Evolutionary conservation across 2,113 vertebrate genomes (phyloP).

Genomic region (Trogon melanurus): DNA sequence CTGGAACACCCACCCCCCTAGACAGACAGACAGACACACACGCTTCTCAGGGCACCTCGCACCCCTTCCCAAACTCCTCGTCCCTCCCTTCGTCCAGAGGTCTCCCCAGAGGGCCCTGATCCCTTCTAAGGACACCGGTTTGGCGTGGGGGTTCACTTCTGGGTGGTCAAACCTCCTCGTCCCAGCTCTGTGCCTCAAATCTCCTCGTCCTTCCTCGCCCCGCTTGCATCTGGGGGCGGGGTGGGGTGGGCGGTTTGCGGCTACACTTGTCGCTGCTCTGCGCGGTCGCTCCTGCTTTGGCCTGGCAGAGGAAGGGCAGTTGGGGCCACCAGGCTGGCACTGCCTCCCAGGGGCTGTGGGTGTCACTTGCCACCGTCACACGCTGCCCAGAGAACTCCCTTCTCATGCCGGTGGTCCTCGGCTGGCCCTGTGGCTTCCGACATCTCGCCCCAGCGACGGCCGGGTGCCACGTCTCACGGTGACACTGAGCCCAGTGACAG

Average conservation of each 20-base stretch:
- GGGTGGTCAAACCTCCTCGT: not conserved
- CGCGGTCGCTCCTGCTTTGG: not conserved
- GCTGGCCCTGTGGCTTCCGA: not conserved
- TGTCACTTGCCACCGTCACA: not conserved
- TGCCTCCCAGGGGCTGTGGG: not conserved
- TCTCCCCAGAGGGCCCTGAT: not conserved
- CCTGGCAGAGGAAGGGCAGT: not conserved
- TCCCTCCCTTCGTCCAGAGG: fast-evolving
- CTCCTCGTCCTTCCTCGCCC: not conserved
- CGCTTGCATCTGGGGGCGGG: not conserved
- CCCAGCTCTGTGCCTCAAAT: not conserved
- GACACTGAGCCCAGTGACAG: not conserved
- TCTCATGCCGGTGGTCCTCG: not conserved
- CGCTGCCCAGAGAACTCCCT: not conserved
- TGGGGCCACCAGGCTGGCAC: not conserved
- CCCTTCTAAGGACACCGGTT: not conserved
- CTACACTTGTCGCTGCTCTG: not conserved
- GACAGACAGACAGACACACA: no score
- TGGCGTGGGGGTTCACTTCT: fast-evolving
- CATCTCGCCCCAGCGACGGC: fast-evolving
- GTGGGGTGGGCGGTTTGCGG: not conserved
- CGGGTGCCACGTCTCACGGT: fast-evolving
- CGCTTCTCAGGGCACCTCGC: fast-evolving
- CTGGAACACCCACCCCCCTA: no score
- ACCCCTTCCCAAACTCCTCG: fast-evolving